Evolutionary conservation across 2,888 invertebrate species (phyloP), one percentile per base, ranked within the genome.

Genomic region (Agrypnus murinus): DNA sequence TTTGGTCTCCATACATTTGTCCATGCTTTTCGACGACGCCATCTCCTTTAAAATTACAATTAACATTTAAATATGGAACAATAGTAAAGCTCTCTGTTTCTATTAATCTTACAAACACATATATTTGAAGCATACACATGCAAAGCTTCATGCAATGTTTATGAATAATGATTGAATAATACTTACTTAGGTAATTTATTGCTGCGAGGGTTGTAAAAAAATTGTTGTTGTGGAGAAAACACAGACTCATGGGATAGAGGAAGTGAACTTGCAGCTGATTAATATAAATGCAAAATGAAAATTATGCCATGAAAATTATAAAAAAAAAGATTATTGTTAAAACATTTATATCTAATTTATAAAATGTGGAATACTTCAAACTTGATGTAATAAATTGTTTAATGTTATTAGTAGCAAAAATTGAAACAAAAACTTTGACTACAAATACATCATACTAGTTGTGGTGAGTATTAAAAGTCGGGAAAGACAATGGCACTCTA

Each of bases 161-260:
- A 55, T 38, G 55, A 55, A 55, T 17, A 19, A n/a, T 10, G 12
- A 32, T n/a, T 12, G 2, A n/a, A 53, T 32, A 40, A 45, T 76
- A 83, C 84, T 84, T 81, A 86, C 87, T 85, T 86, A 74, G 85
- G 83, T 73, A 86, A 81, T 79, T 86, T 87, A 80, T 86, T 86
- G 75, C 79, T 75, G 65, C 74, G 72, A 60, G 73, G 79, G 74
- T 75, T 77, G 71, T 77, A 76, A 66, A 74, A 76, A 69, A 75
- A 78, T 72, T 77, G 75, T 64, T 79, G 76, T 70, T 75, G 74
- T 69, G 77, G 71, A 34, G 74, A 75, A 72, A 73, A 77, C 72
- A 75, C 79, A 53, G 77, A 74, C 68, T 79, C 25, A 25, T 25
- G 79, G 67, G 77, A 75, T 75, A 79, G 76, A 67, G 79, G 79